Base-by-base conservation (phyloP, 2,888 invertebrate genomes). In the Siphonodentalium dalli region DNA sequence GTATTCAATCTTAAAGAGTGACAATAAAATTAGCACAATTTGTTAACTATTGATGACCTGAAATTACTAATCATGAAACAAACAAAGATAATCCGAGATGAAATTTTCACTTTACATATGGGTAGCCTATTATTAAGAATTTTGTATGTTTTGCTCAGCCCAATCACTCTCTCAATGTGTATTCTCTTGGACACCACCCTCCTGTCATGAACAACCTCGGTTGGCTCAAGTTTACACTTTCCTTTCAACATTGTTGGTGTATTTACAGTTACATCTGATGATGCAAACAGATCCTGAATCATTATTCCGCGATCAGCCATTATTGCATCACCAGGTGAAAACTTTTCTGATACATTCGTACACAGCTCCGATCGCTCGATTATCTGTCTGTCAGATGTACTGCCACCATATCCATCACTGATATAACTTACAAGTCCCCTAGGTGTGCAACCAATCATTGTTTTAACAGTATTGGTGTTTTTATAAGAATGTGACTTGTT, bases 241-340 rank as follows among this genome's bases (percentile, higher is more conserved):
- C 64, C 61, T 39, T 56, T 50, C 9, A 63, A 39, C 52, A 60
- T 52, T 11, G 62, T 58, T 13, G 61, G 64, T n/a, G 59, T 64
- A 41, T 62, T 64, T 28, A 64, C 59, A 35, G 23, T 18, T 7
- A 60, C 55, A 57, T 60, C 53, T 26, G 49, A 37, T 9, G n/a
- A 27, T 18, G 62, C 65, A 60, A 65, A 61, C 18, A 61, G 28
- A 41, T 65, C 65, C 40, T 65, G 65, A 11, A 65, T 58, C 58
- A 63, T 63, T 11, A 65, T 58, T 7, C 65, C 61, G 21, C 63
- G 27, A 33, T 64, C 64, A n/a, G 59, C 56, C 60, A 65, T 65
- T 9, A 61, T 53, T 24, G 51, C 46, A 41, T 62, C 59, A 39
- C 34, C 24, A n/a, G n/a, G n/a, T n/a, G n/a, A n/a, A n/a, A n/a